phyloP scores from a whole-genome alignment of 2,797 vertebrate genomes.

The Pseudomugil tenellus region DNA sequence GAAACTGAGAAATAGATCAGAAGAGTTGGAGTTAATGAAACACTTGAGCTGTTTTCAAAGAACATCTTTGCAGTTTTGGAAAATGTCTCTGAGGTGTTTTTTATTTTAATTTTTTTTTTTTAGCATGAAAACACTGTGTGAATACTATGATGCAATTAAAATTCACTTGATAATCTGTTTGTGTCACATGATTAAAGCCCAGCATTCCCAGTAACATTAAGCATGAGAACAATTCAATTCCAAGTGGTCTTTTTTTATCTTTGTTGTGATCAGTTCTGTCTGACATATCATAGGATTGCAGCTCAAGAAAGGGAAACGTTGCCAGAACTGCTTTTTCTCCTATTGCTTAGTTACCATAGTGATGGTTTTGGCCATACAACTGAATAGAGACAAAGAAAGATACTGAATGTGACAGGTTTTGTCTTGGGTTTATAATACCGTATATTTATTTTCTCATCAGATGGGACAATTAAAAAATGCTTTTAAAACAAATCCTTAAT shows the following conservation, averaged over 20 bases:
- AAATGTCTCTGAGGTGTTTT: not conserved
- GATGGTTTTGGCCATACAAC: conserved; percentile 1
- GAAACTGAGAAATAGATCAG: not conserved
- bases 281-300: not conserved
- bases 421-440: no score
- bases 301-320: not conserved
- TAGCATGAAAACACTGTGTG: not conserved
- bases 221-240: not conserved
- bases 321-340: not conserved
- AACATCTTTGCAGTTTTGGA: not conserved
- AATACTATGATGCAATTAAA: not conserved
- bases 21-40: not conserved
- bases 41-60: not conserved
- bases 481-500: not conserved
- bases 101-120: not conserved
- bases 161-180: not conserved
- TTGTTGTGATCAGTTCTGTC: not conserved
- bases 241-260: not conserved
- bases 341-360: conserved; percentile 6
- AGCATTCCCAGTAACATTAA: not conserved
- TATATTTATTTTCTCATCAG: not conserved
- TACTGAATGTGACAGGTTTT: not conserved
- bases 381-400: not conserved
- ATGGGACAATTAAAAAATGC: not conserved
- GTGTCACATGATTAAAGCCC: conserved; percentile 2